Base-by-base conservation (phyloP, 2,888 invertebrate species). In the Limnephilus rhombicus region DNA sequence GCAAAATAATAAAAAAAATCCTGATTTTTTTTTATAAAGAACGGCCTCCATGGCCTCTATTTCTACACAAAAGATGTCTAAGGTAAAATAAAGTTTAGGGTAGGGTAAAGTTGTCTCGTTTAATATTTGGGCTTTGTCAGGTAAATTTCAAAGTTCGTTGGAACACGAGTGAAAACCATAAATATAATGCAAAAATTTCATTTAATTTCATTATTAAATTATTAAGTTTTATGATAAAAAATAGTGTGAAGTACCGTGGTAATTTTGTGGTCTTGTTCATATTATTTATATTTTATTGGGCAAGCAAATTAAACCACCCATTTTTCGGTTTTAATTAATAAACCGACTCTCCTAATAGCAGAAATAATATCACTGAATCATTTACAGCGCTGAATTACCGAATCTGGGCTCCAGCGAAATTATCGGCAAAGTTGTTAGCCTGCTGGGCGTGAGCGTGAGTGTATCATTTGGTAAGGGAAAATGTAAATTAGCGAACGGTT, bases 401-500 rank as follows among this genome's bases (percentile, higher is more conserved):
- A 18, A 68, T 68, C 24, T 68, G 53, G 53, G 53, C 18, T 68
- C 24, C 53, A 68, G 53, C 53, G 24, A 68, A 68, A 68, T 68
- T 68, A 68, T 68, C 31, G 34, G 83, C 34, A 83, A 83, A 83
- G 31, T 37, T 83, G 37, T 83, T 83, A 83, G 83, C 24, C 41
- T 12, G 45, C 45, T 68, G 53, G 53, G 53, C 53, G 53, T 68
- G 53, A 68, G 53, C 53, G 53, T 68, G 53, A n/a, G 41, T 45
- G 85, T 85, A 41, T 85, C 85, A 85, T 34, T 83, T 83, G 18
- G 18, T 37, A 83, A 83, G 85, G n/a, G 41, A 41, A 87, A 87
- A 87, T 53, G 87, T 87, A 31, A 87, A 87, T 87, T 87, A 87
- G 87, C 31, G 5, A 87, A 29, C 34, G 49, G 87, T 87, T 53